A percentile compares a stretch with the other conserved stretches of the same genome.
These are phyloP conservation scores for Trachymyrmex septentrionalis DNA, from an alignment of 1,140 invertebrate genomes.

Conservation along the genomic window DNA sequence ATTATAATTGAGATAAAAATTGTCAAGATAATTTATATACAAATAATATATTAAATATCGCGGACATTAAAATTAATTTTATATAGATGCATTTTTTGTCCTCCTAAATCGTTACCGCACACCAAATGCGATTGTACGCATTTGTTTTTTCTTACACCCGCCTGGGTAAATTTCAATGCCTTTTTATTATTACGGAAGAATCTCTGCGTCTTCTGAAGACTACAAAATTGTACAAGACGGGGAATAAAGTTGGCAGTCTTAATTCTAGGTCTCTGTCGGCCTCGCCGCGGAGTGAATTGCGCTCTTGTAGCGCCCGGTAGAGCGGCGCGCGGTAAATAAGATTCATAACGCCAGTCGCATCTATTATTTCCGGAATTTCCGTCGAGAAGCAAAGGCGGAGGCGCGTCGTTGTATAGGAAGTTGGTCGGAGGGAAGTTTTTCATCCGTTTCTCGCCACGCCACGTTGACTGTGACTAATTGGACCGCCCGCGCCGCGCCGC, in stretches of 20 bases:
- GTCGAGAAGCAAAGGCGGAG: conserved; percentile 18
- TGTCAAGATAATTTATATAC: background rate
- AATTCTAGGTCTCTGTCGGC: conserved; percentile 33
- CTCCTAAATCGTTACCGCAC: background rate
- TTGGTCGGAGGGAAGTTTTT: conserved; percentile 65
- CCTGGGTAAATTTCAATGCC: background rate
- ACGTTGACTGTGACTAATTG: conserved; percentile 60
- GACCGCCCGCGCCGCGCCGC: conserved; percentile 31
- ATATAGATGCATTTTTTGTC: background rate
- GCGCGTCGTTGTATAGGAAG: conserved; percentile 67
- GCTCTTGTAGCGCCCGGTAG: conserved; percentile 30
- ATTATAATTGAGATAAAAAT: background rate
- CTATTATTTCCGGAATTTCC: conserved; percentile 68
- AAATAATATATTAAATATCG: background rate
- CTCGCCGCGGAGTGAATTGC: conserved; percentile 47
- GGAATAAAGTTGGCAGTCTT: conserved; percentile 37
- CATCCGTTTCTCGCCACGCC: conserved; percentile 66
- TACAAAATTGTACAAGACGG: conserved; percentile 10
- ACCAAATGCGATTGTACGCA: background rate
- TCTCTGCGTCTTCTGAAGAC: background rate
- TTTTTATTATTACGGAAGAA: background rate
- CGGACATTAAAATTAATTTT: background rate
- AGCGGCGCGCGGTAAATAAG: conserved; percentile 62
- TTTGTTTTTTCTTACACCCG: background rate
- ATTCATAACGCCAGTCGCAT: conserved; percentile 67